phyloP scores from a whole-genome alignment of 2,797 vertebrate genomes.

The Hirundo rustica region DNA sequence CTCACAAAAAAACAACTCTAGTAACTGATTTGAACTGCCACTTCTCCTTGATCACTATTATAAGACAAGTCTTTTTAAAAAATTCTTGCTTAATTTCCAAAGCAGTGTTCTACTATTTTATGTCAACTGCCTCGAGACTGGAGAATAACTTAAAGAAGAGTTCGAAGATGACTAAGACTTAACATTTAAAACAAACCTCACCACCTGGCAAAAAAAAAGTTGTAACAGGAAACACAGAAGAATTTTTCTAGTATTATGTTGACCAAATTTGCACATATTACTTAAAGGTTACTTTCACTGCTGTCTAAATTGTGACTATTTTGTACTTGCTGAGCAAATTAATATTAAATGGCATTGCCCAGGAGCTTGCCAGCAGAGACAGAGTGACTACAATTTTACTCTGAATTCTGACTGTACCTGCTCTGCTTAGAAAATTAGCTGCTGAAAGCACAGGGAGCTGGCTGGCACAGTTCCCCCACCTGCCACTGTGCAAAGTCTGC shows the following conservation, averaged over 20 bases:
- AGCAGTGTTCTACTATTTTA: background rate
- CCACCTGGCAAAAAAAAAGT: rapidly evolving
- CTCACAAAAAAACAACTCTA: background rate
- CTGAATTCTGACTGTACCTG: background rate
- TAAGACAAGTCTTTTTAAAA: background rate
- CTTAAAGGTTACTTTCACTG: background rate
- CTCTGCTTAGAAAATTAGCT: background rate
- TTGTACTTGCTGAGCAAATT: background rate
- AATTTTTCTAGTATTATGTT: background rate
- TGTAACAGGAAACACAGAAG: background rate
- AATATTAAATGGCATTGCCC: background rate
- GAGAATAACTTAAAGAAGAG: background rate
- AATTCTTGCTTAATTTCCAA: background rate
- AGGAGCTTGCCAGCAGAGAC: background rate
- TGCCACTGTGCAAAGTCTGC: background rate
- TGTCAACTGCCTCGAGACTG: background rate
- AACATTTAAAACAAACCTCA: background rate
- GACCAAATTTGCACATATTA: background rate
- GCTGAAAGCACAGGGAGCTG: background rate
- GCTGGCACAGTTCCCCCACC: background rate
- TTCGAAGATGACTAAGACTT: background rate
- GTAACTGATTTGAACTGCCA: background rate
- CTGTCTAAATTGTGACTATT: background rate
- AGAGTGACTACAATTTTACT: background rate
- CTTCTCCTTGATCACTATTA: background rate